These are phyloP conservation scores for Siderastrea siderea DNA, from an alignment of 92 coral and sea anemone species.

Conservation along the genomic window DNA sequence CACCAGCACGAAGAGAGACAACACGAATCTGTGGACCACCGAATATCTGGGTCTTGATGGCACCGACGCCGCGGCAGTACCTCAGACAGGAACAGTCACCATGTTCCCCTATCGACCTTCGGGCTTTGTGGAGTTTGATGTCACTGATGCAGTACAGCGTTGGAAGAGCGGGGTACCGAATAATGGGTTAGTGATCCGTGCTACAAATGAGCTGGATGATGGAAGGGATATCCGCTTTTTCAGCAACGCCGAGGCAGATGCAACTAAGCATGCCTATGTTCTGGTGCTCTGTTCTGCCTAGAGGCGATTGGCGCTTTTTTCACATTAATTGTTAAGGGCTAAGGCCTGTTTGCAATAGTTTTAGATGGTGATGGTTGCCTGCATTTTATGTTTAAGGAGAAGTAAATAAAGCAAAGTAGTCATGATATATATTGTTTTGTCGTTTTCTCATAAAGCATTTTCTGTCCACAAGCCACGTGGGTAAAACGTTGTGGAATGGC, in stretches of 20 bases:
- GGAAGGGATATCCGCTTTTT: constrained; percentile 78
- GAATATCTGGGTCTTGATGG: constrained; percentile 20
- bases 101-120: constrained; percentile 68
- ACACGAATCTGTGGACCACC: constrained; percentile 26
- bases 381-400: too few species aligned
- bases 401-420: too few species aligned
- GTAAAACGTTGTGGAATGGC: too few species aligned
- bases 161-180: constrained; percentile 69
- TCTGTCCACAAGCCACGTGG: too few species aligned
- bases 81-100: constrained; percentile 44
- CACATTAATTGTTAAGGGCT: too few species aligned
- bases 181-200: constrained; percentile 70
- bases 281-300: constrained; percentile 49
- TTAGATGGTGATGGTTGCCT: too few species aligned
- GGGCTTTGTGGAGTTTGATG: constrained; percentile 83
- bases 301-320: too few species aligned
- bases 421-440: too few species aligned
- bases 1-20: constrained; percentile 48
- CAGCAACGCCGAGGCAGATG: constrained; percentile 64
- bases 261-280: constrained; percentile 59
- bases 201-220: constrained; percentile 53
- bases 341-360: too few species aligned
- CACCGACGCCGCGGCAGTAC: constrained; percentile 40
- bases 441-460: too few species aligned
- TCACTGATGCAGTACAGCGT: constrained; percentile 65